Evolutionary conservation across 2,113 vertebrate genomes (phyloP), one percentile per base, ranked within the genome.

Genomic region (Struthio camelus): DNA sequence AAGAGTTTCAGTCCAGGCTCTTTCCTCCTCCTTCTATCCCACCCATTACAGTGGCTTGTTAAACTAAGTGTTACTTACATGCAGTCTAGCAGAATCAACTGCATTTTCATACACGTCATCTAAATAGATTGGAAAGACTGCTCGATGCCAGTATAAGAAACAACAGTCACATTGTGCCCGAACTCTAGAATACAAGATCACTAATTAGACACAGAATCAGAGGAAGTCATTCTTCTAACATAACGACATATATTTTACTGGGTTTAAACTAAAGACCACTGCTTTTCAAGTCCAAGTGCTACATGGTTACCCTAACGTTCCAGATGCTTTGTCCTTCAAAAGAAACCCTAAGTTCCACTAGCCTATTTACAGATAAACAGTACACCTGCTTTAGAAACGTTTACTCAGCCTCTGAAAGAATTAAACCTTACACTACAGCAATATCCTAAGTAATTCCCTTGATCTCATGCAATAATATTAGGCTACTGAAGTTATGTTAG

Each of bases 91-190:
- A 77, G 99, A 99, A 81, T 99, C 99, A 28, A 99, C 98, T 3
- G 99, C 99, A 53, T 99, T 98, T 95, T 99, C 99, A 83, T 99
- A 99, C 1, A 99, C 99, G 24, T 99, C 99, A 95, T 99, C 99
- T 69, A 99, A 97, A 95, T 99, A 99, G 97, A 99, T 99, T n/a
- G 99, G 99, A 96, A 99, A 99, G 71, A 99, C 98, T 2, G 99
- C 98, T 96, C 99, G 98, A 94, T 99, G 99, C 99, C 99, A 99
- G 97, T 99, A 99, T 14, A 99, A 97, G 96, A 99, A 99, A 95
- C 99, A 99, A 90, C 99, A 99, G 97, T 99, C 98, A 64, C 99
- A 99, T 6, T 99, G 99, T 48, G 98, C 95, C 96, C 97, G 99
- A 50, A 99, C 95, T 97, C 99, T 99, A 95, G 80, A 93, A 98